Base-by-base conservation (phyloP, 1,140 invertebrate genomes). In the Heterodera carotae region DNA sequence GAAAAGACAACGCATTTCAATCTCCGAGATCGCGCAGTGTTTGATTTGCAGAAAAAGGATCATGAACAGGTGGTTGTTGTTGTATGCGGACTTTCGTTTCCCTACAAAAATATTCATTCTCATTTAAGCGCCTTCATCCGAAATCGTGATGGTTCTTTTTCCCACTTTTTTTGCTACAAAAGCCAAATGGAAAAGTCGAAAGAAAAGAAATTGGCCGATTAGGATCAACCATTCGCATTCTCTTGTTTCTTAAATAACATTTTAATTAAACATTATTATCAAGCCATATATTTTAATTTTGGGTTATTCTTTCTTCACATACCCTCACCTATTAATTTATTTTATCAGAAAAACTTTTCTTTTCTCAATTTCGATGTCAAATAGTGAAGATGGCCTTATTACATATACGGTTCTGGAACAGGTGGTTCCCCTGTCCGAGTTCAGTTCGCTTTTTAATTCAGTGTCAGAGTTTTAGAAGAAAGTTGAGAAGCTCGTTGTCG, bases 131-230 rank as follows among this genome's bases (percentile, higher is more conserved):
- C 80, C 2, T 81, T 81, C 68, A 74, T 81, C 29, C 75, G 80
- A 15, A 64, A 78, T 31, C 67, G 80, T 48, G 71, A 59, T 34
- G 33, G 48, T 18, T 48, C 67, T 33, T 69, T 81, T 56, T 75
- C 80, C 31, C 80, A 81, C 67, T 81, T 82, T 56, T 81, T 82
- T 48, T 81, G 80, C 69, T 71, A 82, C 62, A 78, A 66, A 66
- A 34, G 22, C 25, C 10, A 15, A n/a, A 34, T 66, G 29, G 62
- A 66, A 18, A 31, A 34, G 3, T 31, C 4, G 12, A 56, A 56
- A 56, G 48, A 56, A 56, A 56, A 56, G 18, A 56, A 56, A 18
- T 0, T 56, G 15, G 48, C 48, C 22, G 5, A 56, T 15, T 43
- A 43, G 39, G 12, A 43, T 43, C 12, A 12, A 43, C 39, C 6